Evolutionary conservation across 2,113 vertebrate genomes (phyloP).

Genomic region (Hydrolagus affinis): DNA sequence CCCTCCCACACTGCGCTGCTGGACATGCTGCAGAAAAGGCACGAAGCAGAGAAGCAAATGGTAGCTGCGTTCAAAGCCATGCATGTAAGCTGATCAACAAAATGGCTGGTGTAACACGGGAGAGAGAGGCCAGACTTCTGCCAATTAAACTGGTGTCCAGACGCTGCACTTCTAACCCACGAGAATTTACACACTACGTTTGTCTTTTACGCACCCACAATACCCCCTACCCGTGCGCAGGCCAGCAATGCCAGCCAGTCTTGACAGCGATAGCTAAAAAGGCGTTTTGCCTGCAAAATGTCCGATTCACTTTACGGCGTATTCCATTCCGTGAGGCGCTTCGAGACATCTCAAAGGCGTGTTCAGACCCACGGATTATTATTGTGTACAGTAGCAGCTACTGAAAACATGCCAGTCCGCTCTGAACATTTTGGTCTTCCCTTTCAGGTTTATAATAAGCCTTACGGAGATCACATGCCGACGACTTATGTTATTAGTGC

Average conservation of each 20-base stretch:
- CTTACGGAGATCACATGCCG: background rate
- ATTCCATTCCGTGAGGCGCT: too few relatives aligned
- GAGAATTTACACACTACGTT: too few relatives aligned
- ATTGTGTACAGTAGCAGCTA: background rate
- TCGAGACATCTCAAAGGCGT: too few relatives aligned
- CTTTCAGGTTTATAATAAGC: background rate
- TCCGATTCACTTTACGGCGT: too few relatives aligned
- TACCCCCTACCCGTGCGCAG: background rate
- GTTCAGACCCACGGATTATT: too few relatives aligned
- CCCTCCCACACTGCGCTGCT: conserved; percentile 52
- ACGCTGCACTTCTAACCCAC: too few relatives aligned
- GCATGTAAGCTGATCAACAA: conserved; percentile 40
- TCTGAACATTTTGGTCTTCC: background rate
- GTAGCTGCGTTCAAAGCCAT: conserved; percentile 63
- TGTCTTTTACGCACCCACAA: background rate
- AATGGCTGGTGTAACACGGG: background rate
- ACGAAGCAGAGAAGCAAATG: conserved; percentile 69
- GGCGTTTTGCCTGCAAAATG: too few relatives aligned
- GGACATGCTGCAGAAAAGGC: conserved; percentile 62
- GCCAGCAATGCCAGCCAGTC: background rate
- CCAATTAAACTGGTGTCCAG: background rate
- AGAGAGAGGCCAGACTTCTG: background rate
- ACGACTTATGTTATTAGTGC: background rate
- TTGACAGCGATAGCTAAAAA: background rate
- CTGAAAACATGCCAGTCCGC: background rate